These are phyloP conservation scores for Parnassius orleans DNA, from an alignment of 2,888 invertebrate genomes.

Conservation along the genomic window DNA sequence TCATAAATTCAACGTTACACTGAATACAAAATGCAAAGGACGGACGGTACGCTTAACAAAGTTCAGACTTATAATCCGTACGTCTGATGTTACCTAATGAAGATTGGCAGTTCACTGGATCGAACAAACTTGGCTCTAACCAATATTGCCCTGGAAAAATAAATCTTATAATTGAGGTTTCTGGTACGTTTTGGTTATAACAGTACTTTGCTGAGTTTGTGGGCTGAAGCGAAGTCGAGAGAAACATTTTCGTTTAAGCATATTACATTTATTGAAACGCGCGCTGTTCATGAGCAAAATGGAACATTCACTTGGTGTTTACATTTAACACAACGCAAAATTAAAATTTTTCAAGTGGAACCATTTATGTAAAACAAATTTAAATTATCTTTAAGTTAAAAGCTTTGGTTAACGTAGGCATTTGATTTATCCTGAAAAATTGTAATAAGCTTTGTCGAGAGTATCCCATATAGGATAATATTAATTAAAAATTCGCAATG, in stretches of 20 bases:
- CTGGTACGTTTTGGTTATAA: slow-evolving; percentile 9
- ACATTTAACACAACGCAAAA: neutral
- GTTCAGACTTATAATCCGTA: slow-evolving; percentile 52
- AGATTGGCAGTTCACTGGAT: slow-evolving; percentile 73
- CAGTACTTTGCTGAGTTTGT: neutral
- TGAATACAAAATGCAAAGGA: slow-evolving; percentile 61
- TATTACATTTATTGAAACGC: slow-evolving; percentile 26
- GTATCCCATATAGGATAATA: too few relatives aligned
- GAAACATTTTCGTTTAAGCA: slow-evolving; percentile 22
- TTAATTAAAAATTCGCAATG: too few relatives aligned
- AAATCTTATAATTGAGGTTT: slow-evolving; percentile 15
- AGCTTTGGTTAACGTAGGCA: too few relatives aligned
- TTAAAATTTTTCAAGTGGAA: too few relatives aligned
- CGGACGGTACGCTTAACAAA: slow-evolving; percentile 53
- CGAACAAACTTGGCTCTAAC: slow-evolving; percentile 50
- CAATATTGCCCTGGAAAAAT: slow-evolving; percentile 27
- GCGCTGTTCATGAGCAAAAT: slow-evolving; percentile 18
- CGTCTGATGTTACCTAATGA: slow-evolving; percentile 64
- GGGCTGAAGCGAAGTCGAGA: neutral
- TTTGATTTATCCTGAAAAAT: too few relatives aligned
- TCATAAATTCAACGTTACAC: slow-evolving; percentile 54
- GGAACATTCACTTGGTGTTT: slow-evolving; percentile 16
- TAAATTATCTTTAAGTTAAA: too few relatives aligned
- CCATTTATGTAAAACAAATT: too few relatives aligned
- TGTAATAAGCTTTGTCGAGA: too few relatives aligned